Base-by-base conservation (phyloP, 92 coral and sea anemone genomes). In the Isaurus tuberculatus region DNA sequence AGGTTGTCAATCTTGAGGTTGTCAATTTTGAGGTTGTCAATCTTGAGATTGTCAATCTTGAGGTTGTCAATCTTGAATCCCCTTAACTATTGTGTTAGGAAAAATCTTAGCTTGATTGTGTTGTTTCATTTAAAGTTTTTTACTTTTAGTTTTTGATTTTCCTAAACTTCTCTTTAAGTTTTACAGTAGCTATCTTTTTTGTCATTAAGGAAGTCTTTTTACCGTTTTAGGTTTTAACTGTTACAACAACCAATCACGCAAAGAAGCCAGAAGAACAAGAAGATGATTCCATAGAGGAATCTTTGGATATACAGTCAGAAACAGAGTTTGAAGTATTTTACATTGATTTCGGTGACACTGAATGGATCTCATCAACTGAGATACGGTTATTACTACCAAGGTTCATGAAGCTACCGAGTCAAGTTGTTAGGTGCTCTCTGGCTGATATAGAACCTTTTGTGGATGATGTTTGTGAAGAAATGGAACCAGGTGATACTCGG, bases 401-500 rank as follows among this genome's bases (percentile, higher is more conserved):
- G 88, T 96, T 96, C 53, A 85, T 89, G 91, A 80, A 88, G 67
- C 79, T 94, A n/a, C 99, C 99, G 15, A 93, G 94, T n/a, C 97
- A 91, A 71, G 97, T 92, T 55, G 94, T 96, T 36, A 94, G 86
- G 79, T 90, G 98, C 77, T 88, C 92, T 5, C 60, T 94, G 84
- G 97, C 99, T 34, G 92, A 88, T 33, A 90, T 94, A 27, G 80
- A 85, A 44, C 99, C 99, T 65, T 89, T 53, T 44, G 73, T 19
- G 25, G 73, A 73, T 44, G 48, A 70, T 2, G 40, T 7, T 14
- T 48, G 55, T 48, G 78, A 74, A 25, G 77, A 71, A 15, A 64
- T 8, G 10, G 86, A 48, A 11, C 71, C 29, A 2, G 74, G 84
- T 65, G 66, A 36, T 51, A 40, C 5, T 9, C 8, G 9, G 23